Evolutionary conservation across 2,113 vertebrate species (phyloP).

Genomic region (Pangasianodon hypophthalmus): DNA sequence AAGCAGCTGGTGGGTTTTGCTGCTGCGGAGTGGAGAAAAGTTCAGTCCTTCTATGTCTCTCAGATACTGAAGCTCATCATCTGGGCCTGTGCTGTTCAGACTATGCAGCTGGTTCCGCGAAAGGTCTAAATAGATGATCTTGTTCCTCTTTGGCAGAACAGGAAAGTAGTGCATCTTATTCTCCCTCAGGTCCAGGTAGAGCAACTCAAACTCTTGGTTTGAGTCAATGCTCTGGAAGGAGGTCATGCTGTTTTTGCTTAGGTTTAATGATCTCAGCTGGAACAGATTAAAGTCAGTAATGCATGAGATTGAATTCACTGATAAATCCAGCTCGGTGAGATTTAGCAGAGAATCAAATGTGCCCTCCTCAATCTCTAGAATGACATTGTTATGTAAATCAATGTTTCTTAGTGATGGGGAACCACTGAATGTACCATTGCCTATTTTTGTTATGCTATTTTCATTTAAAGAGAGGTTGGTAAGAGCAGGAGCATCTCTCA

Average conservation of each 20-base stretch:
- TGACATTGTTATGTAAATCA: constrained; percentile 90
- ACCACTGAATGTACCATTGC: constrained; percentile 76
- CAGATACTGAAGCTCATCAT: constrained; percentile 56
- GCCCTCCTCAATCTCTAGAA: constrained; percentile 92
- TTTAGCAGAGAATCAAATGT: constrained; percentile 80
- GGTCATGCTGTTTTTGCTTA: constrained; percentile 92
- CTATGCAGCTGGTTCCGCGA: constrained; percentile 85
- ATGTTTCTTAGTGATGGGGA: constrained; percentile 72
- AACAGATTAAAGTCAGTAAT: constrained; percentile 88
- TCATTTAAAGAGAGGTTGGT: constrained; percentile 79
- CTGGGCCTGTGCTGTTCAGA: constrained; percentile 60
- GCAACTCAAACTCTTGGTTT: constrained; percentile 69
- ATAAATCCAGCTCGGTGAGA: constrained; percentile 87
- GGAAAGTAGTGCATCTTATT: constrained; percentile 88
- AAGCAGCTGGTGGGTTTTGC: constrained; percentile 60
- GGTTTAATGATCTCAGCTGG: constrained; percentile 81
- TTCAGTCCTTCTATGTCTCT: constrained; percentile 59
- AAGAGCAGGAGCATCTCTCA: constrained; percentile 78
- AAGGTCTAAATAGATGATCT: constrained; percentile 80
- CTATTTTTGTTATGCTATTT: constrained; percentile 88
- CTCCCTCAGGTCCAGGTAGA: constrained; percentile 83
- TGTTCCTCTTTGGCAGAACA: constrained; percentile 75
- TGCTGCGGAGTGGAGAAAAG: constrained; percentile 43
- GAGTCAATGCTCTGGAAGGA: constrained; percentile 77
- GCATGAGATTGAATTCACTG: constrained; percentile 92